phyloP scores from a whole-genome alignment of 2,113 vertebrate genomes.

The Girardinichthys multiradiatus region DNA sequence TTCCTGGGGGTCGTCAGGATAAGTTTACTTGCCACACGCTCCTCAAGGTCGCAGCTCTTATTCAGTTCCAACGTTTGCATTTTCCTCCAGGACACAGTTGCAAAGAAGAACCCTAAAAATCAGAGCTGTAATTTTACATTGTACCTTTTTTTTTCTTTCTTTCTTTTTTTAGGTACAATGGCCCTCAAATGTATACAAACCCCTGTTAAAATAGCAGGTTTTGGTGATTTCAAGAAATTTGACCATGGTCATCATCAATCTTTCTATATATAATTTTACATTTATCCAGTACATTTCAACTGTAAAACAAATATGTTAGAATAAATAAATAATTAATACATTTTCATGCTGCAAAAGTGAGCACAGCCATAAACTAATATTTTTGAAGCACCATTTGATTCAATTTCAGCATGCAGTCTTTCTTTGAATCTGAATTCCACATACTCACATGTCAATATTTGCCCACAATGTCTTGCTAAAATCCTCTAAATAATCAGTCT shows the following conservation, averaged over 20 bases:
- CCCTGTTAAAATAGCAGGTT: background rate
- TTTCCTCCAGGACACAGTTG: background rate
- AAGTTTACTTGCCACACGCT: slow-evolving; percentile 67
- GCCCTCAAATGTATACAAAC: background rate
- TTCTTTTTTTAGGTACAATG: background rate
- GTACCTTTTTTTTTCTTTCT: background rate
- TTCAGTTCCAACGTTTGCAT: slow-evolving; percentile 22
- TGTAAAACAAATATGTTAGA: too few relatives aligned
- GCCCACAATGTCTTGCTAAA: too few relatives aligned
- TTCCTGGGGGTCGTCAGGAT: slow-evolving; percentile 65
- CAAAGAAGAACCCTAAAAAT: background rate
- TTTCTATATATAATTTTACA: too few relatives aligned
- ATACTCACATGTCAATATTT: too few relatives aligned
- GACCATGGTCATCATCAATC: too few relatives aligned
- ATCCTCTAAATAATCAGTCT: too few relatives aligned
- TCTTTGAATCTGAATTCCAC: too few relatives aligned
- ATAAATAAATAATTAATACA: background rate
- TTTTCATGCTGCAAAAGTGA: too few relatives aligned
- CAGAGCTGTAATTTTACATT: background rate
- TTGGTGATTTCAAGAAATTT: background rate
- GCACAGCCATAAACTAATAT: too few relatives aligned
- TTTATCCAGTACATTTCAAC: too few relatives aligned
- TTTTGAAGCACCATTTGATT: too few relatives aligned
- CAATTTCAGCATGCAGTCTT: too few relatives aligned
- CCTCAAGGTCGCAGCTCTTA: slow-evolving; percentile 55